Conservation (phyloP, 2,113 vertebrate species). For the Mionectes macconnelli region DNA sequence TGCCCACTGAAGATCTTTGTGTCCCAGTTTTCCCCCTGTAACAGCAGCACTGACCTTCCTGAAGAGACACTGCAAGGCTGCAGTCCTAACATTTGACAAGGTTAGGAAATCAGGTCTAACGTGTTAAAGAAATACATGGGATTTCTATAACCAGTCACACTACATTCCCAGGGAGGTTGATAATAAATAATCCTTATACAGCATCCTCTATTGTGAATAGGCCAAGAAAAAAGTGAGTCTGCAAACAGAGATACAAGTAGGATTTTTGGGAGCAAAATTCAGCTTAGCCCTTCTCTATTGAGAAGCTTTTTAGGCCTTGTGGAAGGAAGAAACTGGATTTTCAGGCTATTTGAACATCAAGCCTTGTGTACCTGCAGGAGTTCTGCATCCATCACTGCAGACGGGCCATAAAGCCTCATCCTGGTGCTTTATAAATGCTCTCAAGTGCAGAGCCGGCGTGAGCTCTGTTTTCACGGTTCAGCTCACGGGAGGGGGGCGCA, state of each 20-base stretch:
- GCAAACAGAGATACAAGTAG: background rate
- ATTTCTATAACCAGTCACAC: background rate
- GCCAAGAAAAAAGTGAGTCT: background rate
- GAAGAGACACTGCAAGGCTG: background rate
- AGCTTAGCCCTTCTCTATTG: background rate
- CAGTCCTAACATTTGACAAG: background rate
- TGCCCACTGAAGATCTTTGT: background rate
- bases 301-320: background rate
- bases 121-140: background rate
- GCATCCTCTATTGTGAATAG: background rate
- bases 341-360: background rate
- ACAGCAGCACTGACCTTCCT: background rate
- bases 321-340: background rate
- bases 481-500: background rate
- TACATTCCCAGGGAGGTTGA: background rate
- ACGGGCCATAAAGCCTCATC: background rate
- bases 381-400: background rate
- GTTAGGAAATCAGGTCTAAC: background rate
- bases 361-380: background rate
- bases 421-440: background rate
- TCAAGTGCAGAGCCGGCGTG: background rate
- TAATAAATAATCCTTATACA: background rate
- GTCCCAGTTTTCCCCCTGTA: background rate
- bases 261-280: background rate
- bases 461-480: background rate